Evolutionary conservation across 1,140 invertebrate genomes (phyloP), one percentile per base, ranked within the genome.

Genomic region (Latrodectus geometricus): DNA sequence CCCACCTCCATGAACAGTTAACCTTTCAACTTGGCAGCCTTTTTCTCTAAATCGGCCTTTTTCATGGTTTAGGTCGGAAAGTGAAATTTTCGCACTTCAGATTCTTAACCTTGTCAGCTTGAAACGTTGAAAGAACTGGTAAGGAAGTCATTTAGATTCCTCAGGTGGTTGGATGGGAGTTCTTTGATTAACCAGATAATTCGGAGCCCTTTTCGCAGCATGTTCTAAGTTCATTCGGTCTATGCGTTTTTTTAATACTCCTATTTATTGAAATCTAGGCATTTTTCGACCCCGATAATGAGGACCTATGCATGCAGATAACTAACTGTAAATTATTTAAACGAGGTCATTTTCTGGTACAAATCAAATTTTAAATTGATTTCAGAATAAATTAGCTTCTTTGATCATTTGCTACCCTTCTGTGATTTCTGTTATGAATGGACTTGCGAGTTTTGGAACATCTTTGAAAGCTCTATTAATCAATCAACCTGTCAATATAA

Each of bases 11-110:
- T 14, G 17, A 61, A 17, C 54, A 61, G 54, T 61, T 61, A 61
- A 61, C 54, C 54, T 61, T 61, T 61, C 54, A 61, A 61, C 54
- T 61, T 61, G 17, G 17, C 54, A 61, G 17, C 54, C 54, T 61
- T 17, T 11, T 35, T 35, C 11, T 61, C 0, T 11, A 17, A 61
- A 17, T 61, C 54, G 17, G 54, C 54, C 54, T 17, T 61, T 35
- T 61, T 61, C 54, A 61, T 61, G 54, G 54, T 61, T 61, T 61
- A 61, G 54, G 54, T 61, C 54, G 54, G 54, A 61, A 61, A 61
- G 54, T 61, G 54, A 61, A 61, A 61, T 61, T 61, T 61, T 61
- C 54, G 54, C 54, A 61, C 54, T 61, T 61, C 11, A 61, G 17
- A 61, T 61, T 61, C 54, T 61, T 61, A 14, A 61, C 11, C 17